Conservation (phyloP, 1,140 invertebrate species). For the Aphelenchoides fujianensis region DNA sequence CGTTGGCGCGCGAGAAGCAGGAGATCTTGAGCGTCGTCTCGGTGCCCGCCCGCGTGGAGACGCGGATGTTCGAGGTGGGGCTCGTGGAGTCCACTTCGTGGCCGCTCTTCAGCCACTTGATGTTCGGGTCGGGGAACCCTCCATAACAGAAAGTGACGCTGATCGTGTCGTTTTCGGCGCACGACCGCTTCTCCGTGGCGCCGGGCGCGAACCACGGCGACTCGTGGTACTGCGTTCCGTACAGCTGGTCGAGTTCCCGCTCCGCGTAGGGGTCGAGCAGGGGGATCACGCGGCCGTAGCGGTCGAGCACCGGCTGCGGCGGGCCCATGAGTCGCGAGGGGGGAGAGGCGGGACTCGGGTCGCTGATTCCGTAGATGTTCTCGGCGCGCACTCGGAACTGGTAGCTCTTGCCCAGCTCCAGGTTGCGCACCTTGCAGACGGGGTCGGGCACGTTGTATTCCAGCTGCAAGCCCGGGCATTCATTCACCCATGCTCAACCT, state of each 20-base stretch:
- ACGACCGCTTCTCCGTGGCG: conserved; percentile 56
- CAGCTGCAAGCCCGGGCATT: conserved; percentile 41
- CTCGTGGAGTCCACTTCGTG: conserved; percentile 55
- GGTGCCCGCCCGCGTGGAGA: conserved; percentile 54
- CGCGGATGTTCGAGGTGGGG: conserved; percentile 54
- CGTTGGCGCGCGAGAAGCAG: conserved; percentile 55
- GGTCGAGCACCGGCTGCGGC: conserved; percentile 58
- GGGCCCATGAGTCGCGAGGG: conserved; percentile 61
- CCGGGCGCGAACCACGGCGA: conserved; percentile 62
- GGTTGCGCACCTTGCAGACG: conserved; percentile 61
- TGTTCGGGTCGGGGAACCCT: conserved; percentile 62
- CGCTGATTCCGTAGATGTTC: conserved; percentile 92
- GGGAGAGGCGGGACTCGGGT: conserved; percentile 71
- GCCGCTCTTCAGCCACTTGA: conserved; percentile 61
- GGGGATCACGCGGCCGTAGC: conserved; percentile 57
- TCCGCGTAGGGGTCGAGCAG: conserved; percentile 62
- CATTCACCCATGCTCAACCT: neutral
- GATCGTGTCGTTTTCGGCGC: conserved; percentile 60
- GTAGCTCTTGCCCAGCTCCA: conserved; percentile 61
- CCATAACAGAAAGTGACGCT: conserved; percentile 38
- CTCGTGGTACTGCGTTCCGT: conserved; percentile 59
- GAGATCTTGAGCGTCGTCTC: conserved; percentile 58
- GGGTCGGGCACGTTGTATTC: conserved; percentile 62
- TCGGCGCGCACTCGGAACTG: conserved; percentile 84
- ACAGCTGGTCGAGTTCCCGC: conserved; percentile 48